Percentiles rank a stretch among this genome's conserved stretches.
Conservation (phyloP, 30 jellyfish, hydroid and myxozoan species). For the Mastigias papua region DNA sequence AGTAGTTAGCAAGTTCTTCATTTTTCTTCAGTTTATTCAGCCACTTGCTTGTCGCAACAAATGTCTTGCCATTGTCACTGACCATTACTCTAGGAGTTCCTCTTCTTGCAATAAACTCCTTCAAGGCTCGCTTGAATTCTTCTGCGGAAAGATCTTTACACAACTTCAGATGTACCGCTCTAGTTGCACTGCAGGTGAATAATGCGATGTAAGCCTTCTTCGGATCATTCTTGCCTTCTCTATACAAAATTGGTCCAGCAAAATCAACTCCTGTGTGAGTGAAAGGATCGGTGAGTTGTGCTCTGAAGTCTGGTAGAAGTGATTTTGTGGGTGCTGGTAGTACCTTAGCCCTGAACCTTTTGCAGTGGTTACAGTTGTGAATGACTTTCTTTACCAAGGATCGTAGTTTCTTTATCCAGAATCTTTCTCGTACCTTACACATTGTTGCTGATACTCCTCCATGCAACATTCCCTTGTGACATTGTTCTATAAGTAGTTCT, state of each 20-base stretch:
- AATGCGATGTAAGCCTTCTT: conserved; percentile 35
- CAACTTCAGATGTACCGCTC: conserved; percentile 53
- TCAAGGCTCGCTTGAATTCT: conserved; percentile 48
- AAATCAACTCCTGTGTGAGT: conserved; percentile 39
- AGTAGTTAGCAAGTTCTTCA: conserved; percentile 35
- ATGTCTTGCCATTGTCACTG: conserved; percentile 47
- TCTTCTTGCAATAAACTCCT: conserved; percentile 47
- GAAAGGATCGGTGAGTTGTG: conserved; percentile 34
- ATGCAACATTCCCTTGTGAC: conserved; percentile 59
- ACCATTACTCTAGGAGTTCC: conserved; percentile 59
- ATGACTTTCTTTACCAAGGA: conserved; percentile 35
- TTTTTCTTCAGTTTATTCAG: conserved; percentile 28
- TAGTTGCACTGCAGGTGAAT: conserved; percentile 33
- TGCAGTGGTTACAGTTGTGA: conserved; percentile 29
- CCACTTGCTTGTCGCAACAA: conserved; percentile 55
- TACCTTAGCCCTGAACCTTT: conserved; percentile 24
- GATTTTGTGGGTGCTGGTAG: conserved; percentile 39
- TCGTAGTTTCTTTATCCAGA: conserved; percentile 52
- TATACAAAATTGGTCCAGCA: conserved; percentile 51
- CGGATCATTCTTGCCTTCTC: conserved; percentile 3
- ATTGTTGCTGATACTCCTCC: conserved; percentile 76
- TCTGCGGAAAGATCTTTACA: conserved; percentile 55
- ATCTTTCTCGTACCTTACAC: conserved; percentile 50
- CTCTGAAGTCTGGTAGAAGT: conserved; percentile 16
- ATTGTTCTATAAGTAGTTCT: conserved; percentile 46